Evolutionary conservation across 2,113 vertebrate genomes (phyloP).

Genomic region (Vimba vimba): DNA sequence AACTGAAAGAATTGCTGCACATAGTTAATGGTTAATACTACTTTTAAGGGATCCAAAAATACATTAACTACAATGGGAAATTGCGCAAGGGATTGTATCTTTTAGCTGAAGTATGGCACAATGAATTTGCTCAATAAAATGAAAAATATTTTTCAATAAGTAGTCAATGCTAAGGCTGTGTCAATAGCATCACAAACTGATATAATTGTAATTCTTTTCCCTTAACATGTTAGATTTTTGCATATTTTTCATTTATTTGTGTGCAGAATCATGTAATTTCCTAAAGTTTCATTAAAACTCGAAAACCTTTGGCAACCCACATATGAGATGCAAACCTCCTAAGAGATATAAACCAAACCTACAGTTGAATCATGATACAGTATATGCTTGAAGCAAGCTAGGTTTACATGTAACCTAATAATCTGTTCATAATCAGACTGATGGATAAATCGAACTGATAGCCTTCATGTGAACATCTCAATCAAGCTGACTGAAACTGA

Average conservation of each 20-base stretch:
- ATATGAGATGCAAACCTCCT: background rate
- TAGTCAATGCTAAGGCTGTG: background rate
- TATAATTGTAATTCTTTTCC: background rate
- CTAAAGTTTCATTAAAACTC: background rate
- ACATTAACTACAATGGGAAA: background rate
- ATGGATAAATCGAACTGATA: background rate
- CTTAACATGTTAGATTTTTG: background rate
- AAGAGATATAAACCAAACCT: background rate
- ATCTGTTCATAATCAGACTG: background rate
- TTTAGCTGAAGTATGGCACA: background rate
- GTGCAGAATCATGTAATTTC: background rate
- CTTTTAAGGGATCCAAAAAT: background rate
- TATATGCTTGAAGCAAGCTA: background rate
- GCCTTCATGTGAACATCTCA: background rate
- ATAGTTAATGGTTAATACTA: background rate
- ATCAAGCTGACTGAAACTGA: background rate
- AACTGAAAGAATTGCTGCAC: background rate
- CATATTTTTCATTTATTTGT: background rate
- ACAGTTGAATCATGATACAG: background rate
- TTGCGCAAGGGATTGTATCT: background rate
- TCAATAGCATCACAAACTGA: background rate
- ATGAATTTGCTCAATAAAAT: background rate
- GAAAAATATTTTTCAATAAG: too few relatives aligned
- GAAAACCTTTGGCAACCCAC: too few relatives aligned
- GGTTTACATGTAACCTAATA: background rate